Evolutionary conservation across 2,888 invertebrate genomes (phyloP).

Genomic region (Stenichneumon culpator): DNA sequence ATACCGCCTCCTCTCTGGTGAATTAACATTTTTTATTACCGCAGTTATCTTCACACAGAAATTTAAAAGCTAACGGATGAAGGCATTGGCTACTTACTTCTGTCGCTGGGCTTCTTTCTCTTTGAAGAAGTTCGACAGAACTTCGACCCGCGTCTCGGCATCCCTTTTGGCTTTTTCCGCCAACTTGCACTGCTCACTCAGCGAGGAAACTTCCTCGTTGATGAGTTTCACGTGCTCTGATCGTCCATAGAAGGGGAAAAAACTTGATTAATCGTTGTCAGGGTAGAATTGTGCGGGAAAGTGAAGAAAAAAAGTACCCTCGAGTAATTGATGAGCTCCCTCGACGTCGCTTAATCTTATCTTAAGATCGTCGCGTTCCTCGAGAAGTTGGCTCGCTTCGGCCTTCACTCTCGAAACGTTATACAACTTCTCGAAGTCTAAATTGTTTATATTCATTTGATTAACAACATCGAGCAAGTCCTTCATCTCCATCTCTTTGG

Average conservation of each 20-base stretch:
- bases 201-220: conserved; percentile 86
- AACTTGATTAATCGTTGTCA: conserved; percentile 71
- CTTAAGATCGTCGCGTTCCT: conserved; percentile 86
- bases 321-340: conserved; percentile 84
- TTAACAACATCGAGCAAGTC: conserved; percentile 80
- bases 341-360: conserved; percentile 82
- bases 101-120: conserved; percentile 95
- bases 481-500: conserved; percentile 80
- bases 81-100: conserved; percentile 88
- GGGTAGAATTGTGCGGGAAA: conserved; percentile 65
- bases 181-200: conserved; percentile 87
- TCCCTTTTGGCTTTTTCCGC: conserved; percentile 91
- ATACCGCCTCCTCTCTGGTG: conserved; percentile 92
- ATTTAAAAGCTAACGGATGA: not conserved
- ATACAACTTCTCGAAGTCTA: conserved; percentile 86
- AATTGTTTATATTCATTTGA: conserved; percentile 78
- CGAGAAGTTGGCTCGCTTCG: conserved; percentile 86
- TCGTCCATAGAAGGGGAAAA: not conserved
- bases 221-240: conserved; percentile 85
- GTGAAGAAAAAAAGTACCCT: conserved; percentile 78
- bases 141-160: conserved; percentile 93
- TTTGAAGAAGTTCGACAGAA: conserved; percentile 95
- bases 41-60: conserved; percentile 10
- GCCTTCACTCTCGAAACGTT: conserved; percentile 88
- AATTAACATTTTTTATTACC: conserved; percentile 49